Conservation (phyloP, 1,140 invertebrate genomes). For the Tetragnatha versicolor region DNA sequence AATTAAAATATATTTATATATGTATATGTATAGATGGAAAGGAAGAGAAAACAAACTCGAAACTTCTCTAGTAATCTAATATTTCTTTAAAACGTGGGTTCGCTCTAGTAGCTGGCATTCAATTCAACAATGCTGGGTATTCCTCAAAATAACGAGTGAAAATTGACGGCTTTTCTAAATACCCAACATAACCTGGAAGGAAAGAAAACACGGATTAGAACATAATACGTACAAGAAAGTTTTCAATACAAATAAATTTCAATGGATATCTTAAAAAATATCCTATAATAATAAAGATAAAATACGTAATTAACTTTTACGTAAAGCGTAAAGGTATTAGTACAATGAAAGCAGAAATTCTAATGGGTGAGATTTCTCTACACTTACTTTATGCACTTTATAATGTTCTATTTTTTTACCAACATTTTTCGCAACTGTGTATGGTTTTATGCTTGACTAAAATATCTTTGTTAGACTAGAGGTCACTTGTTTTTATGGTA, state of each 20-base stretch:
- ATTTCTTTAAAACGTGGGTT: conserved; percentile 52
- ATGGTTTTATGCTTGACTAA: too few relatives aligned
- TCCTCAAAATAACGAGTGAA: conserved; percentile 36
- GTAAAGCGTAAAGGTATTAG: neutral
- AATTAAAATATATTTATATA: too few relatives aligned
- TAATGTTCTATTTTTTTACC: too few relatives aligned
- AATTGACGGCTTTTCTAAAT: conserved; percentile 50
- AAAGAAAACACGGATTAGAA: neutral
- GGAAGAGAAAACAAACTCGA: conserved; percentile 2
- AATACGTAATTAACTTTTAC: neutral
- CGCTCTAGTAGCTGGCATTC: conserved; percentile 47
- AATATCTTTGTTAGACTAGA: too few relatives aligned
- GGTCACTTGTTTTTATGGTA: too few relatives aligned
- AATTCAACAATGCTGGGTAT: conserved; percentile 38
- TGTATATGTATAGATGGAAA: too few relatives aligned
- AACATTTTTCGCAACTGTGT: too few relatives aligned
- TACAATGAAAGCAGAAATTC: neutral
- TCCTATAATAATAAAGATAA: neutral
- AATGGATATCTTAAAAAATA: neutral
- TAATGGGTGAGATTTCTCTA: too few relatives aligned
- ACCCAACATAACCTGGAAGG: conserved; percentile 41
- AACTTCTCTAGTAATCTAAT: conserved; percentile 29
- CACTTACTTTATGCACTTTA: too few relatives aligned
- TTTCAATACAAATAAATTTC: too few relatives aligned
- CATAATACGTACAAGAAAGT: too few relatives aligned